Evolutionary conservation across 1,140 invertebrate genomes (phyloP).

Genomic region (Drosophila melanica): DNA sequence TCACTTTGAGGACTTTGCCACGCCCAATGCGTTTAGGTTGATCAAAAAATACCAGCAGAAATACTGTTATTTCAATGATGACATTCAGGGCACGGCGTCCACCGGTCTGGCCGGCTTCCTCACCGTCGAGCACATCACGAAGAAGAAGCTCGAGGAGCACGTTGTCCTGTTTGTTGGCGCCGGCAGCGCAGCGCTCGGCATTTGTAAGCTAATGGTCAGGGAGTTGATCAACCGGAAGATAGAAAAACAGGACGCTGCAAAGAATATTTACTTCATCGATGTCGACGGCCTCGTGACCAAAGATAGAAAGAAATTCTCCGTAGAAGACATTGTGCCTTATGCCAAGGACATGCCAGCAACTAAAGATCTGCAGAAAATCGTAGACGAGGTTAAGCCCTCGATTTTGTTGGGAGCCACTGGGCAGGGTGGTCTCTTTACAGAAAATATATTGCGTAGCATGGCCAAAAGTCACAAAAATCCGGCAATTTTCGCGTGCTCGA

Average conservation of each 20-base stretch:
- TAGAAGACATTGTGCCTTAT: conserved; percentile 90
- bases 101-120: conserved; percentile 96
- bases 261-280: conserved; percentile 91
- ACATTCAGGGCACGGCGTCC: conserved; percentile 97
- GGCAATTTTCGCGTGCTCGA: conserved; percentile 96
- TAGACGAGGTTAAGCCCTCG: conserved; percentile 87
- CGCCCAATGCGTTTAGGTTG: conserved; percentile 95
- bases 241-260: conserved; percentile 88
- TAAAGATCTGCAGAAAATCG: conserved; percentile 90
- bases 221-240: conserved; percentile 29
- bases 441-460: conserved; percentile 93
- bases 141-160: conserved; percentile 91
- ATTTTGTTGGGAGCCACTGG: conserved; percentile 94
- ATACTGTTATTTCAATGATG: conserved; percentile 99
- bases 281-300: conserved; percentile 89
- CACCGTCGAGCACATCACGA: conserved; percentile 91
- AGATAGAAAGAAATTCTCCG: conserved; percentile 87
- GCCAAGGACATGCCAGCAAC: conserved; percentile 90
- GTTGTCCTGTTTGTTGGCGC: conserved; percentile 96
- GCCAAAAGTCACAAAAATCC: conserved; percentile 85
- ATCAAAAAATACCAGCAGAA: conserved; percentile 92
- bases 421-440: conserved; percentile 92
- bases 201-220: conserved; percentile 91
- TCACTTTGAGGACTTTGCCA: conserved; percentile 98
- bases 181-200: conserved; percentile 95